Evolutionary conservation across 92 coral and sea anemone genomes (phyloP).

Genomic region (Chrysogorgia sp.): DNA sequence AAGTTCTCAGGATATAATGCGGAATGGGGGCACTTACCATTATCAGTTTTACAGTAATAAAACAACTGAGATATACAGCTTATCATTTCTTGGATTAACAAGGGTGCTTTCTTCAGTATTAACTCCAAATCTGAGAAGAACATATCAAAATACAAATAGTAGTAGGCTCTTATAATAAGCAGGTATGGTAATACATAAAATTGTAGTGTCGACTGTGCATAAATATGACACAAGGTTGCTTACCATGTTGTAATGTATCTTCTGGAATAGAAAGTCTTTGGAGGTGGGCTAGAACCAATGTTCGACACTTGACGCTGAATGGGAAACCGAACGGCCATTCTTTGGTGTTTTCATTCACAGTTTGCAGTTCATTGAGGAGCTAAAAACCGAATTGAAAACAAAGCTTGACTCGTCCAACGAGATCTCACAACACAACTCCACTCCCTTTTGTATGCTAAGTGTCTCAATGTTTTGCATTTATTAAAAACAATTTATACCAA

Average conservation of each 20-base stretch:
- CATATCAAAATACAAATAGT: neutral
- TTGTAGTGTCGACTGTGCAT: neutral
- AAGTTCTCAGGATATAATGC: neutral
- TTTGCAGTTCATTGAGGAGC: constrained; percentile 90
- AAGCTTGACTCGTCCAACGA: no score
- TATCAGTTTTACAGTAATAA: constrained; percentile 84
- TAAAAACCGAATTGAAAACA: constrained; percentile 20
- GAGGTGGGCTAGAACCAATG: constrained; percentile 88
- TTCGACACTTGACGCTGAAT: constrained; percentile 91
- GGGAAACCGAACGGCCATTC: constrained; percentile 94
- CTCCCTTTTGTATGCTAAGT: neutral
- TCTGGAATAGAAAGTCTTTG: constrained; percentile 77
- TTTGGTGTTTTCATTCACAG: constrained; percentile 91
- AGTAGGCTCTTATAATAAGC: no score
- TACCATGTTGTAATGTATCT: constrained; percentile 75
- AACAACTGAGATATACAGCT: constrained; percentile 82
- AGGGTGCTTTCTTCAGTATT: constrained; percentile 77
- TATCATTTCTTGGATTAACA: constrained; percentile 90
- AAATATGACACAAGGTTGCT: neutral
- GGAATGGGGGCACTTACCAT: constrained; percentile 61
- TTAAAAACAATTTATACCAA: constrained; percentile 13
- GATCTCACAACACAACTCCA: no score
- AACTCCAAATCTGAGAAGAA: constrained; percentile 70
- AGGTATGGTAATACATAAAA: no score
- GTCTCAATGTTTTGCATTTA: neutral